phyloP scores from a whole-genome alignment of 2,113 vertebrate genomes.

The Lophius piscatorius region DNA sequence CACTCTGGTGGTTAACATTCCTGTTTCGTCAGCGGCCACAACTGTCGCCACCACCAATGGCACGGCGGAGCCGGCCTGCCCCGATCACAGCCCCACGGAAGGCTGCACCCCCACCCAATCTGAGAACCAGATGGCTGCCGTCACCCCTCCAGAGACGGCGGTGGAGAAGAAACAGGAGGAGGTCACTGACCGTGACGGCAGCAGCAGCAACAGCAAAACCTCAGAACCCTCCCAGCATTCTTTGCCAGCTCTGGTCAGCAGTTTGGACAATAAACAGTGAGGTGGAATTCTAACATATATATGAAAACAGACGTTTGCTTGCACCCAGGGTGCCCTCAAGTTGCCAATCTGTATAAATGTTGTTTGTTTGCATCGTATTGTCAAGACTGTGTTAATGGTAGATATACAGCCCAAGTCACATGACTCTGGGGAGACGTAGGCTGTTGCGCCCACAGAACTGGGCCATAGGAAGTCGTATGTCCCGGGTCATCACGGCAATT shows the following conservation, averaged over 20 bases:
- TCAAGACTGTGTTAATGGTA: constrained; percentile 94
- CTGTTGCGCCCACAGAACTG: constrained; percentile 44
- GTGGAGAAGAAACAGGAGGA: constrained; percentile 73
- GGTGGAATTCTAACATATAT: constrained; percentile 75
- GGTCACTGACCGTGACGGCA: constrained; percentile 79
- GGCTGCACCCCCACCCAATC: constrained; percentile 35
- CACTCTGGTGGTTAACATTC: constrained; percentile 4
- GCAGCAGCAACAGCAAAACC: constrained; percentile 78
- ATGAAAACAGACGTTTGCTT: constrained; percentile 77
- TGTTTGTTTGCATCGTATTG: constrained; percentile 89
- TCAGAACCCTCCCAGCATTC: constrained; percentile 80
- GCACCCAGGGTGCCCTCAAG: constrained; percentile 90
- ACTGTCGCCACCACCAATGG: constrained; percentile 70
- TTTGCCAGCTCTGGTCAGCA: constrained; percentile 78
- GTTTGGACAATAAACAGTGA: constrained; percentile 91
- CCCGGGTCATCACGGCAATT: constrained; percentile 94
- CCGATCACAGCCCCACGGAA: constrained; percentile 69
- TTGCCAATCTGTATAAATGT: constrained; percentile 96
- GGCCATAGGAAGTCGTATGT: constrained; percentile 64
- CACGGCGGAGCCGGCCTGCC: constrained; percentile 72
- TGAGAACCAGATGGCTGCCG: constrained; percentile 59
- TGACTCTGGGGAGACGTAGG: constrained; percentile 83
- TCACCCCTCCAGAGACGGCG: constrained; percentile 68
- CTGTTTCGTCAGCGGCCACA: background rate
- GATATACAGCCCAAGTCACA: constrained; percentile 81